Conservation (phyloP, 2,797 vertebrate genomes). For the Anabas testudineus region DNA sequence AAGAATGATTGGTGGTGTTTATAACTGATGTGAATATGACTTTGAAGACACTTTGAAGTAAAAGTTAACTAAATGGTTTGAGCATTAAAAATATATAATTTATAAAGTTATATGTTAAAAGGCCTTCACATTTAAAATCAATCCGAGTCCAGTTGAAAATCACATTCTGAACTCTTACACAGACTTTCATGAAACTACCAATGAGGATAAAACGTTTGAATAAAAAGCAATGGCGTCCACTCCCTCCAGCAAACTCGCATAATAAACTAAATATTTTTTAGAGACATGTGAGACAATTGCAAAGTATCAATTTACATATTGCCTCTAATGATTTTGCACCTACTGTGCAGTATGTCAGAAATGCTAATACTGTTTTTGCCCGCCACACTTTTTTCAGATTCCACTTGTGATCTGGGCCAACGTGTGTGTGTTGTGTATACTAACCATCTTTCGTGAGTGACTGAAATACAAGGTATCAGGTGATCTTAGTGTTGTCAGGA, state of each 20-base stretch:
- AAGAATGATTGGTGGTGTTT: too few species aligned
- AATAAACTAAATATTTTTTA: conserved; percentile 35
- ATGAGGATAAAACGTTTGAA: conserved; percentile 35
- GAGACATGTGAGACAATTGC: conserved; percentile 18
- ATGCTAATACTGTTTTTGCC: conserved; percentile 37
- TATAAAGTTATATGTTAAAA: too few species aligned
- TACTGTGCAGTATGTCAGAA: conserved; percentile 21
- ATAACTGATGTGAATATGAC: too few species aligned
- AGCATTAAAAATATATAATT: too few species aligned
- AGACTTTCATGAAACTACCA: conserved; percentile 29
- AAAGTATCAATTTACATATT: conserved; percentile 43
- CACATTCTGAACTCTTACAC: conserved; percentile 1
- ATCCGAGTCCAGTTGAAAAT: neutral
- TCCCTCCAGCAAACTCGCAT: conserved; percentile 3
- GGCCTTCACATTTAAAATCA: too few species aligned
- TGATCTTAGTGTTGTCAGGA: conserved; percentile 17
- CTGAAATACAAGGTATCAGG: conserved; percentile 7
- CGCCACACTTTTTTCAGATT: conserved; percentile 9
- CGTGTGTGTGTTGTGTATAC: conserved; percentile 4
- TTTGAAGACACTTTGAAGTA: too few species aligned
- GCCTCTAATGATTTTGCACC: conserved; percentile 25
- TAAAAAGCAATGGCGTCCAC: conserved; percentile 10
- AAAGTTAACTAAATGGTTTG: too few species aligned
- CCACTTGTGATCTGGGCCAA: conserved; percentile 2
- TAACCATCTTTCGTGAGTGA: conserved; percentile 8